Evolutionary conservation across 2,113 vertebrate species (phyloP), one percentile per base, ranked within the genome.

Genomic region (Sylvilagus bachmani): DNA sequence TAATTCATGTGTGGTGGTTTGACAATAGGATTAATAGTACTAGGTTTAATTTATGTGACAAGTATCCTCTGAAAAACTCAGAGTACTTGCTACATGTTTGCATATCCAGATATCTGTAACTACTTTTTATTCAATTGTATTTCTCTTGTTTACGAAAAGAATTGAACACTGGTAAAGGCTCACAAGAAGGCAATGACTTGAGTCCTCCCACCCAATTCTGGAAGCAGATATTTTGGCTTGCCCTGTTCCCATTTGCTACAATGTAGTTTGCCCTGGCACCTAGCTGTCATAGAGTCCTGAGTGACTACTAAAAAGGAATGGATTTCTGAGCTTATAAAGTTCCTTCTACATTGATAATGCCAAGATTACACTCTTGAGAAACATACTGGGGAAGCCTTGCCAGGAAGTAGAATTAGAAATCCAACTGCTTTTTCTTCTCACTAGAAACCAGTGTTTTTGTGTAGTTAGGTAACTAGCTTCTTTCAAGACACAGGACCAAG

Each of bases 381-480:
- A 29, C 58, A 17, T 77, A 33, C 77, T 77, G 61, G 19, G 66
- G 36, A 82, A 82, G 11, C 17, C 84, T 80, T 95, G 80, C 80
- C 62, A 95, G 88, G 79, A 66, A 94, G 86, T 36, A n/a, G 67
- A 55, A 75, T 38, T 74, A 82, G 91, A 94, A 85, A 89, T 82
- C 19, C 29, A 86, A 64, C 58, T 90, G 80, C 38, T 79, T 67
- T 96, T 93, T 67, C 38, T 94, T 90, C 61, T 87, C 24, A 64
- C n/a, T 83, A 17, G 74, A 93, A 92, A 89, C 66, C 44, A 51
- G 6, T 69, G 17, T 77, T 70, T 93, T 77, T 86, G 25, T 78
- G 8, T 71, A 82, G 69, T 67, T 75, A 49, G 64, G 73, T 58
- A 82, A 21, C 70, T 64, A 31, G 22, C n/a, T 61, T 70, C 51